These are phyloP conservation scores for Steinernema hermaphroditum DNA, from an alignment of 2,888 invertebrate genomes.

Conservation along the genomic window DNA sequence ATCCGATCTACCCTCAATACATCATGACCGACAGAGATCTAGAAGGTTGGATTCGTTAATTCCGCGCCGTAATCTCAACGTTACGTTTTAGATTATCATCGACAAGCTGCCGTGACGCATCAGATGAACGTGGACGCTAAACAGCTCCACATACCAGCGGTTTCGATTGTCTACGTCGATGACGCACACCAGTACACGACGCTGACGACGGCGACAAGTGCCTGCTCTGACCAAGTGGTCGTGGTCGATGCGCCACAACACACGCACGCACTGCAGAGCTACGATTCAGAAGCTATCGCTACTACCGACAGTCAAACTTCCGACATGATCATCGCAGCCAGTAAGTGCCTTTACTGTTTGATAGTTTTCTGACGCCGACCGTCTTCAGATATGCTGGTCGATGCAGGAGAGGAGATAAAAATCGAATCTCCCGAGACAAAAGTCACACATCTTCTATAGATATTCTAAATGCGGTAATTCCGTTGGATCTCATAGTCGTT, in stretches of 20 bases:
- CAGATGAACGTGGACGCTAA: not conserved
- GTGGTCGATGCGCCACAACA: slow-evolving; percentile 13
- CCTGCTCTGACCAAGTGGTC: slow-evolving; percentile 24
- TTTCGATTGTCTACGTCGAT: slow-evolving; percentile 20
- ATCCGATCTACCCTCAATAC: slow-evolving; percentile 22
- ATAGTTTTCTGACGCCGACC: not conserved
- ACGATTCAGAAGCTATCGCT: not conserved
- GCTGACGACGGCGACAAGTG: slow-evolving; percentile 18
- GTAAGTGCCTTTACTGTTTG: not conserved
- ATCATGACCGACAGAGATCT: slow-evolving; percentile 19
- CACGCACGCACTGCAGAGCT: not conserved
- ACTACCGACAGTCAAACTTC: slow-evolving; percentile 12
- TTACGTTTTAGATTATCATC: not conserved
- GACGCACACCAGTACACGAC: slow-evolving; percentile 26
- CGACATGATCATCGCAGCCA: slow-evolving; percentile 14
- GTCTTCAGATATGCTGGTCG: slow-evolving; percentile 10
- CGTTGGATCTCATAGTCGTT: slow-evolving; percentile 25
- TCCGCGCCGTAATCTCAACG: not conserved
- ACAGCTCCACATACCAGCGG: slow-evolving; percentile 19
- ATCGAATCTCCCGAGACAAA: slow-evolving; percentile 25
- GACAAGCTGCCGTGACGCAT: not conserved
- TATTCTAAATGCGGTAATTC: slow-evolving; percentile 23
- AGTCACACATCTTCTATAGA: slow-evolving; percentile 27
- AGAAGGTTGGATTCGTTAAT: not conserved
- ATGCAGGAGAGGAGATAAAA: slow-evolving; percentile 15